A percentile compares a stretch with the other conserved stretches of the same genome.
phyloP scores from a whole-genome alignment of 2,888 invertebrate species.

The Myathropa florea region DNA sequence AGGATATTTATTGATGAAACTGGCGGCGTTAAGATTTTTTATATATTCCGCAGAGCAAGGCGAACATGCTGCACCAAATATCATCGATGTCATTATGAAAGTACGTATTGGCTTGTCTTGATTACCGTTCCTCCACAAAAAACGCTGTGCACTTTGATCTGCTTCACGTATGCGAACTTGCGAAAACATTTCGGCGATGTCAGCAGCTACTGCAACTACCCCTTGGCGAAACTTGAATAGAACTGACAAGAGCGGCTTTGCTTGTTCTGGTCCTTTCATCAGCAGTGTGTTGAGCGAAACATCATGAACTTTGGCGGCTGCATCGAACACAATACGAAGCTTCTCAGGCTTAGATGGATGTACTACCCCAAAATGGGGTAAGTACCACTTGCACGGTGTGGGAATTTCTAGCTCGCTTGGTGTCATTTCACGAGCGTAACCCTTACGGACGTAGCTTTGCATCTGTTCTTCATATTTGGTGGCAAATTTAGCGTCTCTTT shows the following conservation, averaged over 20 bases:
- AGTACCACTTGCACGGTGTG: background rate
- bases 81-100: constrained; percentile 20
- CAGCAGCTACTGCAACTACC: constrained; percentile 51
- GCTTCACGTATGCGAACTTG: constrained; percentile 32
- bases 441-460: background rate
- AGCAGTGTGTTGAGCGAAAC: constrained; percentile 69
- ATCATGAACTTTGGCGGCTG: constrained; percentile 68
- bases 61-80: constrained; percentile 25
- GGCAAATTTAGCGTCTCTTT: constrained; percentile 6
- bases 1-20: background rate
- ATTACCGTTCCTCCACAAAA: constrained; percentile 44
- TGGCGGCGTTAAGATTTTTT: constrained; percentile 27
- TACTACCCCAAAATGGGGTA: constrained; percentile 19
- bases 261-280: constrained; percentile 57
- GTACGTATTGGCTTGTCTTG: background rate
- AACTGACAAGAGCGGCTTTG: constrained; percentile 30
- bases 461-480: background rate
- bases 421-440: background rate
- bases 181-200: constrained; percentile 65
- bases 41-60: constrained; percentile 16
- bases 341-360: constrained; percentile 72
- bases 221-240: constrained; percentile 52
- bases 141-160: constrained; percentile 45
- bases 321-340: constrained; percentile 72
- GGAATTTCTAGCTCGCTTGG: background rate